Evolutionary conservation across 1,140 invertebrate species (phyloP).

Genomic region (Centruroides sculpturatus): DNA sequence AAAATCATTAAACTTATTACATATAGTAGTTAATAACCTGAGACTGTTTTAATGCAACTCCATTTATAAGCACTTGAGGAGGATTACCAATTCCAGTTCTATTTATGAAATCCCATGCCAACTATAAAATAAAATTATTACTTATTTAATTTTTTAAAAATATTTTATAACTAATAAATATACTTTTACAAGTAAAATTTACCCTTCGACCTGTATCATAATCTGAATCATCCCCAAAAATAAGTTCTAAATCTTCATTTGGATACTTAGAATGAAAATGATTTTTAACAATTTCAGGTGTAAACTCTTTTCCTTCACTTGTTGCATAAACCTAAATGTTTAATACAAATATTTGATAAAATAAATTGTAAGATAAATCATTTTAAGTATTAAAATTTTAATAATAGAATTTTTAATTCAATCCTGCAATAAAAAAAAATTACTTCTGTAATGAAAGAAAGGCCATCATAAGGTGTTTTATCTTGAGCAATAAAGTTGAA

Average conservation of each 20-base stretch:
- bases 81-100: constrained; percentile 54
- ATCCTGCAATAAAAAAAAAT: constrained; percentile 18
- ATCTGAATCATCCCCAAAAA: constrained; percentile 74
- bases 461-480: constrained; percentile 49
- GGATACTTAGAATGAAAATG: constrained; percentile 51
- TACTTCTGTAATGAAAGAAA: constrained; percentile 71
- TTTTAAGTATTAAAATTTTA: too few relatives aligned
- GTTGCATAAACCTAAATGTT: constrained; percentile 29
- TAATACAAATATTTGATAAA: not conserved
- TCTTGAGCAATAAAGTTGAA: constrained; percentile 80
- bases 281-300: constrained; percentile 49
- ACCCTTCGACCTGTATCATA: constrained; percentile 69
- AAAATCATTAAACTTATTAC: too few relatives aligned
- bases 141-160: constrained; percentile 7
- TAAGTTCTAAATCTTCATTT: constrained; percentile 52
- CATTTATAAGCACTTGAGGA: constrained; percentile 73
- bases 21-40: constrained; percentile 24
- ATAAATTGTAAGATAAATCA: too few relatives aligned
- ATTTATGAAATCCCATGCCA: constrained; percentile 67
- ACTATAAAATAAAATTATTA: constrained; percentile 30
- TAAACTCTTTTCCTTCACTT: constrained; percentile 32
- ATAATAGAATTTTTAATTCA: too few relatives aligned
- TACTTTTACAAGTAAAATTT: not conserved
- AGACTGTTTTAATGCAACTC: constrained; percentile 61
- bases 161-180: not conserved